phyloP scores from a whole-genome alignment of 1,140 invertebrate species.

The Berghia stephanieae region DNA sequence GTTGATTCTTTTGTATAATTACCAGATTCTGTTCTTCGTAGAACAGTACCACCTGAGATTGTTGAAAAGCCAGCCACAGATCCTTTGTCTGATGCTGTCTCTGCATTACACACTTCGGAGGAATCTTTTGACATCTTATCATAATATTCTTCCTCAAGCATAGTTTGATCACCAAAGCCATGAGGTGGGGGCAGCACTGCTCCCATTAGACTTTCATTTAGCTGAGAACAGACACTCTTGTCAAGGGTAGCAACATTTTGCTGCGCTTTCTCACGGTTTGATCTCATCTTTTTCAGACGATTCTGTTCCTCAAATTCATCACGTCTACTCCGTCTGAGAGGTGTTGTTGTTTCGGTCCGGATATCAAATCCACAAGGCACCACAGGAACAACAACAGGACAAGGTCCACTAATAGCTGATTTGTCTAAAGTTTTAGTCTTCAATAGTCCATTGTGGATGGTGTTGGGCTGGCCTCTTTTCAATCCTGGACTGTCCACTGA shows the following conservation, averaged over 20 bases:
- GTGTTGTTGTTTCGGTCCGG: background rate
- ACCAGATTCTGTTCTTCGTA: constrained; percentile 21
- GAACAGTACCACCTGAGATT: constrained; percentile 43
- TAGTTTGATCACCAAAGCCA: constrained; percentile 35
- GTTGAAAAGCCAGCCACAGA: constrained; percentile 49
- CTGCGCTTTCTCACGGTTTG: background rate
- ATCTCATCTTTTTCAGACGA: background rate
- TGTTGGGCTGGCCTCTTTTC: constrained; percentile 56
- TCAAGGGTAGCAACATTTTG: background rate
- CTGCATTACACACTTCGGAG: background rate
- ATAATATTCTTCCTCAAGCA: constrained; percentile 13
- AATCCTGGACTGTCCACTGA: constrained; percentile 46
- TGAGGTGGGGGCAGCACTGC: constrained; percentile 33
- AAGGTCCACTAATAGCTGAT: constrained; percentile 45
- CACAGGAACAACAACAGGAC: constrained; percentile 41
- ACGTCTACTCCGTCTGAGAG: background rate
- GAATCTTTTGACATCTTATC: background rate
- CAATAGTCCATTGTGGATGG: constrained; percentile 52
- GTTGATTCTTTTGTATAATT: background rate
- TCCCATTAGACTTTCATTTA: constrained; percentile 30
- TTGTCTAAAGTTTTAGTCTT: constrained; percentile 53
- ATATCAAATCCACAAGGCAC: background rate
- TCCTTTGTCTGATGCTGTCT: constrained; percentile 38
- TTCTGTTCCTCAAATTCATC: background rate
- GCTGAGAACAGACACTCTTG: background rate